Evolutionary conservation across 2,888 invertebrate species (phyloP).

Genomic region (Nineta flava): DNA sequence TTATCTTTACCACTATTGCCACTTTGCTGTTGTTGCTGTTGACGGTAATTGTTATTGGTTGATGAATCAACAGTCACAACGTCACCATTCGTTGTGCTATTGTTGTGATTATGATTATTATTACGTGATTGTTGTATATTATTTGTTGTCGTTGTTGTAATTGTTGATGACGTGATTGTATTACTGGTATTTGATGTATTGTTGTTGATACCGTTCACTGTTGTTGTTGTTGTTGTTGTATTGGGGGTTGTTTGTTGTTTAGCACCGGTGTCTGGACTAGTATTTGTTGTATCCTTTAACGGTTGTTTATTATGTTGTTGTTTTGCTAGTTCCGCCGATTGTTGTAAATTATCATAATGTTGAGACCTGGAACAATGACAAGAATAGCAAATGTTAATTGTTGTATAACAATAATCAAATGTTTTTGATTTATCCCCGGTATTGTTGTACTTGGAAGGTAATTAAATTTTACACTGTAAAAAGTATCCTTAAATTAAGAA

Average conservation of each 20-base stretch:
- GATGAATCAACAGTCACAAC: background rate
- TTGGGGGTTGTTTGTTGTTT: conserved; percentile 19
- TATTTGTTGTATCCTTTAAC: conserved; percentile 28
- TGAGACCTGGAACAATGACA: conserved; percentile 35
- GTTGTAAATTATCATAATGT: conserved; percentile 41
- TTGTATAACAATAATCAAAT: background rate
- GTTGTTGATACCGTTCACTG: conserved; percentile 18
- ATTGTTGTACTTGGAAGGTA: background rate
- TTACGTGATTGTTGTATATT: background rate
- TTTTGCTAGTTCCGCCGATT: conserved; percentile 24
- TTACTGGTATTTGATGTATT: conserved; percentile 12
- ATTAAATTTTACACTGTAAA: background rate
- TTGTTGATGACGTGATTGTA: background rate
- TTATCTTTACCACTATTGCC: conserved; percentile 23
- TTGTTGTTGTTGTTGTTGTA: conserved; percentile 16
- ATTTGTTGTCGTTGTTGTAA: background rate
- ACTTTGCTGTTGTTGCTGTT: conserved; percentile 1
- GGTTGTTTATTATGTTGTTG: conserved; percentile 22
- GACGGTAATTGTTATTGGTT: conserved; percentile 10
- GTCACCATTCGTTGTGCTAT: background rate
- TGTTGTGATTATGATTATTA: background rate
- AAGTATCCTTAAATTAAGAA: too few relatives aligned
- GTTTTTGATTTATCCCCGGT: background rate
- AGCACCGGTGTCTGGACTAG: conserved; percentile 13
- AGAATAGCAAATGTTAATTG: background rate